These are phyloP conservation scores for Thaleichthys pacificus DNA, from an alignment of 2,797 vertebrate genomes.

Conservation along the genomic window DNA sequence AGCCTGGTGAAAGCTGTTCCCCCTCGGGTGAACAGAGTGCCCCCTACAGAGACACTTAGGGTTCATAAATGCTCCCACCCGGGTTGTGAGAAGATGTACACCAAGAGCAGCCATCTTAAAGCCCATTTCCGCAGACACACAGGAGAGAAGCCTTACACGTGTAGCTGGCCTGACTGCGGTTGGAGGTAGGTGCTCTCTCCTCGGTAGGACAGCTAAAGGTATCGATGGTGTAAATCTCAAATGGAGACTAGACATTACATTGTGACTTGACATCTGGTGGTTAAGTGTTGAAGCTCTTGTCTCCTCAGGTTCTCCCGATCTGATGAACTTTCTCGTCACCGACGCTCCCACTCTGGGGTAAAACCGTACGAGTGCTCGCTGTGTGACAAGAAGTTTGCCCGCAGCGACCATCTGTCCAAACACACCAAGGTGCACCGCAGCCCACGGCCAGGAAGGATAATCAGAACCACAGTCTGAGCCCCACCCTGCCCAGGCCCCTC, in stretches of 20 bases:
- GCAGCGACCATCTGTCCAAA: constrained; percentile 82
- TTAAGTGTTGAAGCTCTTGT: constrained; percentile 4
- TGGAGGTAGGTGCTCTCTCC: constrained; percentile 70
- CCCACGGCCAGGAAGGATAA: constrained; percentile 70
- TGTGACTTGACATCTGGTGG: background rate
- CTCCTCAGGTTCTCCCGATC: constrained; percentile 77
- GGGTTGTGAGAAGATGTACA: constrained; percentile 84
- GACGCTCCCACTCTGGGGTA: constrained; percentile 80
- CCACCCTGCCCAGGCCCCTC: background rate
- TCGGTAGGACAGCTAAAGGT: background rate
- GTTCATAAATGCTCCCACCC: constrained; percentile 82
- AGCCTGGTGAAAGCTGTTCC: constrained; percentile 66
- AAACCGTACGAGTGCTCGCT: constrained; percentile 80
- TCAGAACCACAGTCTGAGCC: constrained; percentile 71
- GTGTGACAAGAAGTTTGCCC: constrained; percentile 82
- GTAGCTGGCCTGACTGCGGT: constrained; percentile 81
- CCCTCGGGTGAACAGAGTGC: constrained; percentile 59
- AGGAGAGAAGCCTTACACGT: constrained; percentile 80
- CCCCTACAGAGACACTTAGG: constrained; percentile 65
- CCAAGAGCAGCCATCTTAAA: constrained; percentile 82
- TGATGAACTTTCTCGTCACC: constrained; percentile 78
- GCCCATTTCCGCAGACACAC: constrained; percentile 81
- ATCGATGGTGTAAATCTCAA: too few species aligned
- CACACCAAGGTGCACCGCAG: constrained; percentile 83
- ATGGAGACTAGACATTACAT: background rate